Evolutionary conservation across 2,797 vertebrate genomes (phyloP).

Genomic region (Phataginus tetradactyla): DNA sequence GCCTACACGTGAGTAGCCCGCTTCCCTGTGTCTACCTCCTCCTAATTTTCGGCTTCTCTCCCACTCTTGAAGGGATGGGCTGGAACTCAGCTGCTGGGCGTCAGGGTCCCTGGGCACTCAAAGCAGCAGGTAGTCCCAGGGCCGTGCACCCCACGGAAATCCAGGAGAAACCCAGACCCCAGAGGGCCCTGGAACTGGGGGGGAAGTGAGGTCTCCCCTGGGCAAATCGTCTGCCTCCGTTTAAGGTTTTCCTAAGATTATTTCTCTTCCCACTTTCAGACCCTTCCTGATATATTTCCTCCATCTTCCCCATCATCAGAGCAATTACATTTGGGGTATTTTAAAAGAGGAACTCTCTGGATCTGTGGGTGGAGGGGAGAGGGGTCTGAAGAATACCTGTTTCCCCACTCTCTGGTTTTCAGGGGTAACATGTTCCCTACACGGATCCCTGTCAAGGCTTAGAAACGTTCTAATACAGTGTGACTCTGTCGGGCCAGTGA

Average conservation of each 20-base stretch:
- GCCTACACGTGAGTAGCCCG: not conserved
- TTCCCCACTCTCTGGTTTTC: not conserved
- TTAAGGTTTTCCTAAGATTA: not conserved
- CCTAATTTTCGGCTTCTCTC: not conserved
- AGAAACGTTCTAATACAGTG: not conserved
- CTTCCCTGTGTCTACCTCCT: not conserved
- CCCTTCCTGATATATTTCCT: not conserved
- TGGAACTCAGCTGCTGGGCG: not conserved
- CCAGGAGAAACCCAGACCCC: not conserved
- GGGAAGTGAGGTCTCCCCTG: not conserved
- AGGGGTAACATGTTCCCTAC: not conserved
- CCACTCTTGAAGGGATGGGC: rapidly evolving
- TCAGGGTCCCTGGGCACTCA: too few relatives aligned
- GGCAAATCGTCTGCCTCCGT: rapidly evolving
- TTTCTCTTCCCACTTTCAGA: too few relatives aligned
- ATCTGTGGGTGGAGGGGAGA: rapidly evolving
- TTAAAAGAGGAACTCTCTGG: not conserved
- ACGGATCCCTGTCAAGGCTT: not conserved
- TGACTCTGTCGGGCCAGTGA: rapidly evolving
- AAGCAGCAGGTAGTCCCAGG: rapidly evolving
- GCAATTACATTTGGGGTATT: too few relatives aligned
- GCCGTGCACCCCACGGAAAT: not conserved
- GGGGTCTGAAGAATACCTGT: rapidly evolving
- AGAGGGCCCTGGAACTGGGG: too few relatives aligned
- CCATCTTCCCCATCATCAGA: not conserved